Conservation (phyloP, 2,888 invertebrate genomes). For the Apocheima hispidaria region DNA sequence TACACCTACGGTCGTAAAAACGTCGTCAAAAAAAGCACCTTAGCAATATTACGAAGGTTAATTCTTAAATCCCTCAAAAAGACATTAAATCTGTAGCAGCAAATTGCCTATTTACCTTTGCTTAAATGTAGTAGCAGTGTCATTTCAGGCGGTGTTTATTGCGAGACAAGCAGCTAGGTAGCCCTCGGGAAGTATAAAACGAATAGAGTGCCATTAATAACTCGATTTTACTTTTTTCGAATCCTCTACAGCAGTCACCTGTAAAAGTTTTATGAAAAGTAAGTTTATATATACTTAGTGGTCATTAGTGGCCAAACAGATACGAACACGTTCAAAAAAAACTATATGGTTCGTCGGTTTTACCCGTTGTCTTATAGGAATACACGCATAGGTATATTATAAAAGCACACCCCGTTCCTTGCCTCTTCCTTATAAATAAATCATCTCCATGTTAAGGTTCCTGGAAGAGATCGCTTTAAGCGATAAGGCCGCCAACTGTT, state of each 20-base stretch:
- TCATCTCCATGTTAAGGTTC: no score
- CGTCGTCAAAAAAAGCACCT: slow-evolving; percentile 32
- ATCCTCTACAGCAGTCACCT: background rate
- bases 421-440: no score
- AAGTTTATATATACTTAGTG: background rate
- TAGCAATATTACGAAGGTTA: slow-evolving; percentile 25
- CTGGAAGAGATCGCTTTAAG: no score
- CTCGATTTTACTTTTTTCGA: slow-evolving; percentile 25
- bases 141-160: slow-evolving; percentile 35
- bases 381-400: no score
- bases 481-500: no score
- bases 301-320: no score
- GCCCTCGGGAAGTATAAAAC: slow-evolving; percentile 40
- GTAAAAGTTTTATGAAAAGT: background rate
- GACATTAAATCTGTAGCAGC: slow-evolving; percentile 34
- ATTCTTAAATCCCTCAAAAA: slow-evolving; percentile 36
- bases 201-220: slow-evolving; percentile 39
- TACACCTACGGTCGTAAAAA: slow-evolving; percentile 39
- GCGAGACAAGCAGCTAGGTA: slow-evolving; percentile 31
- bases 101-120: slow-evolving; percentile 39
- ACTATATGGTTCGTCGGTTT: no score
- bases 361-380: no score
- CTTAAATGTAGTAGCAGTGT: slow-evolving; percentile 31
- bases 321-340: no score
- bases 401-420: no score